These are phyloP conservation scores for Bruchidius siliquastri DNA, from an alignment of 2,888 invertebrate species.

Conservation along the genomic window DNA sequence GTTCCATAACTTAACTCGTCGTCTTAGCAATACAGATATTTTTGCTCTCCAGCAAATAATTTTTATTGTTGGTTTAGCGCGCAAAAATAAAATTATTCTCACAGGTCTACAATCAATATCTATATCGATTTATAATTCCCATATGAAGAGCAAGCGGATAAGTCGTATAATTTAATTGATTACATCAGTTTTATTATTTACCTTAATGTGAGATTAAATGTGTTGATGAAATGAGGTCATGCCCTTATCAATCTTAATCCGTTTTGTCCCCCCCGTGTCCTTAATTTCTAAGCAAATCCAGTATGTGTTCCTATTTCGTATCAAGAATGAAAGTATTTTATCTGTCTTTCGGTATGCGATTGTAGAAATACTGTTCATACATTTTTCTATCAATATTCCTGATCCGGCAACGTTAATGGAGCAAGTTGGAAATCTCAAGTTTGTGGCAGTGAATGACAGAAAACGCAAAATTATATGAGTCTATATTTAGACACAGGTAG, in stretches of 20 bases:
- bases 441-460: not conserved
- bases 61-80: no score
- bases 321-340: not conserved
- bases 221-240: not conserved
- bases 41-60: no score
- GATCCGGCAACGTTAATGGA: not conserved
- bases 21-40: not conserved
- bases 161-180: not conserved
- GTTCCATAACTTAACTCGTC: not conserved
- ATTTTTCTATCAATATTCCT: not conserved
- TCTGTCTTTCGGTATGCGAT: not conserved
- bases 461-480: not conserved
- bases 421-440: not conserved
- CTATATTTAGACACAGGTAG: not conserved
- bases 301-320: not conserved
- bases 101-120: not conserved
- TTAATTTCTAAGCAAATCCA: not conserved
- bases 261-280: not conserved
- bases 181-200: not conserved
- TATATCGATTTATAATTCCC: not conserved
- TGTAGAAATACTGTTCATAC: not conserved
- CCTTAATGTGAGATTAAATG: not conserved
- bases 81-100: not conserved
- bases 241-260: not conserved
- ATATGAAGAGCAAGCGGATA: not conserved